These are phyloP conservation scores for Engraulis encrasicolus DNA, from an alignment of 2,113 vertebrate genomes.

Conservation along the genomic window DNA sequence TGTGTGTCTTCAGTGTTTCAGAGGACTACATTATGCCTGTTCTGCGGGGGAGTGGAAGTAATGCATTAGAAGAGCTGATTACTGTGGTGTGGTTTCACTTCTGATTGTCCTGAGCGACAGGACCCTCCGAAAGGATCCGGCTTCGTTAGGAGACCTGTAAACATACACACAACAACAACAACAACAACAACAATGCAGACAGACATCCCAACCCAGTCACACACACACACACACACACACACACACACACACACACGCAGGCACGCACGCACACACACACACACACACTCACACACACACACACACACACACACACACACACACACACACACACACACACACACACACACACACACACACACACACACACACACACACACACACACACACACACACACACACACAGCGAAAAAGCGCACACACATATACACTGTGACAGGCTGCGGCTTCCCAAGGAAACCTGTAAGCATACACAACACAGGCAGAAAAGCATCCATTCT, in stretches of 20 bases:
- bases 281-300: too few species aligned
- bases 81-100: constrained; percentile 14
- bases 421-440: constrained; percentile 40
- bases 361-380: too few species aligned
- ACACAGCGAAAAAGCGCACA: too few species aligned
- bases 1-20: constrained; percentile 16
- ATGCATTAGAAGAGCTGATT: constrained; percentile 51
- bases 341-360: too few species aligned
- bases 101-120: constrained; percentile 44
- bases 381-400: too few species aligned
- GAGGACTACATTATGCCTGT: constrained; percentile 47
- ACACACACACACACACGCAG: background rate
- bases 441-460: constrained; percentile 14
- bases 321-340: too few species aligned
- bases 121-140: constrained; percentile 32
- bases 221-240: background rate
- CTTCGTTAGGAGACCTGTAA: constrained; percentile 23
- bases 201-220: background rate
- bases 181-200: background rate
- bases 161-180: constrained; percentile 18
- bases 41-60: constrained; percentile 37
- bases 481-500: too few species aligned
- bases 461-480: constrained; percentile 14
- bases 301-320: too few species aligned
- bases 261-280: background rate